Base-by-base conservation (phyloP, 2,797 vertebrate species). In the Microchirus variegatus region DNA sequence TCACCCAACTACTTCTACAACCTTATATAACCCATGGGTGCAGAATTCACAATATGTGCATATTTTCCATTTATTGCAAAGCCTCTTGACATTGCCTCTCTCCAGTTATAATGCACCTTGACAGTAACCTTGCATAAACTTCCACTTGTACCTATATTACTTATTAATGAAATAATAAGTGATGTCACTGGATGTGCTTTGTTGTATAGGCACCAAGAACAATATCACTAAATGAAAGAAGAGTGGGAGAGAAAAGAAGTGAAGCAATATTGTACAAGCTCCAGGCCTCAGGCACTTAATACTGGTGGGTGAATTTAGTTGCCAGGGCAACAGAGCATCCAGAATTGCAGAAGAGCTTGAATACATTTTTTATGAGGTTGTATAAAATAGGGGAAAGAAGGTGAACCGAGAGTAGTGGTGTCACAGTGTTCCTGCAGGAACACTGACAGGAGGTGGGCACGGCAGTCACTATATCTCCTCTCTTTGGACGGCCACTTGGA, bases 351-450 rank as follows among this genome's bases (percentile, higher is more conserved):
- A 83, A 90, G 87, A 84, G 81, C 84, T 89, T 75, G 81, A 90
- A 91, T 90, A 87, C 75, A 88, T 90, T 88, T 92, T 92, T 92
- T 87, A 92, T 92, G 86, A 92, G 87, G 86, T 81, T 88, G 80
- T 87, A 90, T 81, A 90, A 91, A 92, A 84, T 66, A 70, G 73
- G 70, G 77, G 61, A 40, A 82, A 80, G 76, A 81, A 84, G 73
- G 77, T 87, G 74, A 89, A 87, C 37, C n/a, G 69, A 76, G 80
- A 85, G 76, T 64, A 70, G 69, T n/a, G 18, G 77, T 83, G 81
- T 81, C 57, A 78, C 63, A 13, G 41, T 73, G 66, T 47, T 77
- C 72, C 87, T 86, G 85, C 77, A 78, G 83, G 42, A 56, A 49
- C 16, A 9, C 4, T 11, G 16, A 41, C 52, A 63, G 62, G 59